Percentiles rank a stretch among this genome's conserved stretches.
These are phyloP conservation scores for Chionis minor DNA, from an alignment of 2,113 vertebrate species.

Conservation along the genomic window DNA sequence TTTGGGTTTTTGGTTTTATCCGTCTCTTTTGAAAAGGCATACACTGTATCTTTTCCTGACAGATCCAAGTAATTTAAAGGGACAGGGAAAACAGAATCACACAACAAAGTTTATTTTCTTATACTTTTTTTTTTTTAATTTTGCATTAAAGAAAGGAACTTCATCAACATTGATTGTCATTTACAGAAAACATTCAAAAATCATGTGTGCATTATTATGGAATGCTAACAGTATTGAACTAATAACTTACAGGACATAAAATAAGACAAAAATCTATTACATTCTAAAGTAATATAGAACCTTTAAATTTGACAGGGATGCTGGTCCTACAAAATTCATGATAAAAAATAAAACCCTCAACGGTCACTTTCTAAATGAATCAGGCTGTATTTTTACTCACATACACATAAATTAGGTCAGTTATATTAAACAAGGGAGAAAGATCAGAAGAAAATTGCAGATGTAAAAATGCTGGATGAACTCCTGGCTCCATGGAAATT, in stretches of 20 bases:
- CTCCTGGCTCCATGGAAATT: not conserved
- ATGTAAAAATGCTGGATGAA: constrained; percentile 60
- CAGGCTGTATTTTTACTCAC: constrained; percentile 76
- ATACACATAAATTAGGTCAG: constrained; percentile 75
- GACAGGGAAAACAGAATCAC: not conserved
- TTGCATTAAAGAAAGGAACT: constrained; percentile 83
- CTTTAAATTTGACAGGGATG: constrained; percentile 72
- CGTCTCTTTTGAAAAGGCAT: not conserved
- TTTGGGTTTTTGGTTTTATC: not conserved
- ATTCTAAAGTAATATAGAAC: constrained; percentile 85
- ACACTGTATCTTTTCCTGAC: not conserved
- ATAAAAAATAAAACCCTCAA: constrained; percentile 58
- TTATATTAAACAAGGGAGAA: constrained; percentile 75
- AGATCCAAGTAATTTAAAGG: not conserved
- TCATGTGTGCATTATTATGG: constrained; percentile 85
- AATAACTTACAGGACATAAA: constrained; percentile 85
- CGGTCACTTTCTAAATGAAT: constrained; percentile 79
- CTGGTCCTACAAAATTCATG: constrained; percentile 75
- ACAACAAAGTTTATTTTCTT: constrained; percentile 55
- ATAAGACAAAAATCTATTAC: constrained; percentile 80
- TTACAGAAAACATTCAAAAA: constrained; percentile 91
- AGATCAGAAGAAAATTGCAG: constrained; percentile 68
- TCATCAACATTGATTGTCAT: constrained; percentile 91
- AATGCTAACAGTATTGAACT: constrained; percentile 83
- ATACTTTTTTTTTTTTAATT: constrained; percentile 75